Base-by-base conservation (phyloP, 2,113 vertebrate genomes). In the Sinocyclocheilus anophthalmus region DNA sequence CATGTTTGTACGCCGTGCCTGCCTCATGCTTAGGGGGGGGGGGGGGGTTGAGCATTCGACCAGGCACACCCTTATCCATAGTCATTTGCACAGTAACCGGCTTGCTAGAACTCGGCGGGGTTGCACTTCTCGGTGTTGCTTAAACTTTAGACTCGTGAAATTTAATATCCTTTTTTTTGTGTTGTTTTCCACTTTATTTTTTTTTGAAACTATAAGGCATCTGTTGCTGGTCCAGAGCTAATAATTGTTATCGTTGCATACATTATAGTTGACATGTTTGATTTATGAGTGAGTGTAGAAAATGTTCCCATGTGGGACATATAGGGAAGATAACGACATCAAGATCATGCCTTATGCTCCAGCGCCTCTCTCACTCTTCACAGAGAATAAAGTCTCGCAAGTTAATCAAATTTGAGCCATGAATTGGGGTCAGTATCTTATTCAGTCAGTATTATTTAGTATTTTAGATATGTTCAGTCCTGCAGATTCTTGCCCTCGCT, bases 261-360 rank as follows among this genome's bases (percentile, higher is more conserved):
- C 93, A 93, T 94, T 94, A 94, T 93, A 93, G 93, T 92, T 93
- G 94, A 95, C 94, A 94, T 90, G 91, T 90, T 91, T 94, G 94
- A 95, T 94, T 94, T 95, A 95, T 92, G 90, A 90, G 90, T 89
- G 87, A 85, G 84, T 91, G 89, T 91, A 92, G 83, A 94, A 94
- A 94, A 94, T 94, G 93, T 93, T 95, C 91, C 94, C 94, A 94
- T 94, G 94, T 95, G 92, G 92, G 92, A 93, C 92, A 92, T 90
- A 92, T 90, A 91, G 93, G 91, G 89, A 91, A 93, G 94, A 95
- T 94, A 93, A 94, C 92, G 91, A 93, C 92, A 48, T 81, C 80
- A 81, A 59, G 57, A 81, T 81, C 78, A 45, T 39, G 78, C 33
- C 55, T 39, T 37, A 63, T 24, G 55, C 92, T 92, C 88, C 89